Evolutionary conservation across 1,140 invertebrate species (phyloP), one percentile per base, ranked within the genome.

Genomic region (Philopotamus ludificatus): DNA sequence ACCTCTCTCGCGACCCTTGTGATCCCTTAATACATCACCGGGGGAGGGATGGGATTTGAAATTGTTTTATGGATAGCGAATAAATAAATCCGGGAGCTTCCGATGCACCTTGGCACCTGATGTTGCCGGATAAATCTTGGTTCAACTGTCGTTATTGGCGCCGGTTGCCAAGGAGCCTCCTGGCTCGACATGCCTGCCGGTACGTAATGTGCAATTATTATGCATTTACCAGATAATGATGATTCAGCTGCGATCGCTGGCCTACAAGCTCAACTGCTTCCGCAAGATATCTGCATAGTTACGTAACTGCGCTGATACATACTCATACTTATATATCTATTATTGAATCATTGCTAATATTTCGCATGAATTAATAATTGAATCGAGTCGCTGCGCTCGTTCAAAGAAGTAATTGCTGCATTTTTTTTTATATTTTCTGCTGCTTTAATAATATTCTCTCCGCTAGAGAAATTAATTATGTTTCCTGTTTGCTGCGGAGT

Each of bases 151-250:
- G 34, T 49, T 60, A 60, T 60, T 60, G 47, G 25, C 23, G n/a
- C 39, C 54, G 34, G 34, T 10, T 28, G 23, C 23, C 41, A 10
- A 8, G n/a, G n/a, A 28, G 57, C 39, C 44, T 60, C 42, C 4
- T 42, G 57, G 57, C n/a, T 15, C 21, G 47, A 60, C 57, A 60
- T 60, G 57, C 42, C 57, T 49, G 22, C 21, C 22, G 45, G 53
- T 58, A 25, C 16, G 45, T 57, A 65, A 65, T 65, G 44, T 28
- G 63, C 53, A 65, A 65, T 65, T 65, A 65, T 65, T 55, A 65
- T 65, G 42, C 54, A 65, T 65, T 65, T 64, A 64, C 51, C 21
- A 15, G 42, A 60, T 60, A 60, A 60, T 60, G 57, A 60, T 60
- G 57, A 60, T 60, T 60, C 57, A 60, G 42, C 42, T n/a, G n/a